Evolutionary conservation across 2,797 vertebrate genomes (phyloP).

Genomic region (Geotrypetes seraphini): DNA sequence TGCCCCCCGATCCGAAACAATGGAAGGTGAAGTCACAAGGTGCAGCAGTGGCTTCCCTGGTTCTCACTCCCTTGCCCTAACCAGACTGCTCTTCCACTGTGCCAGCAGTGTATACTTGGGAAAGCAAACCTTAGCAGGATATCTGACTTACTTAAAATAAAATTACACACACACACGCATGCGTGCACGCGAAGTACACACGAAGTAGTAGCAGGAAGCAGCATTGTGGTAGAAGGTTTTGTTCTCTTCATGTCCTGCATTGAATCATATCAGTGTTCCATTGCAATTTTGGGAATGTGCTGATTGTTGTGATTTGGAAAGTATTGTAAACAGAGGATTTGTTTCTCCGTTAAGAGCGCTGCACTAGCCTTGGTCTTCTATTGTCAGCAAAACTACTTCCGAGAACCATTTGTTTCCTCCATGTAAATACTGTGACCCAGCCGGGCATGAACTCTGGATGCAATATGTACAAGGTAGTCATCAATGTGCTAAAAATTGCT

Average conservation of each 20-base stretch:
- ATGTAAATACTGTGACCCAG: slow-evolving; percentile 12
- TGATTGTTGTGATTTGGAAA: slow-evolving; percentile 17
- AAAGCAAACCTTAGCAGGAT: too few relatives aligned
- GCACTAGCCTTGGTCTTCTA: slow-evolving; percentile 36
- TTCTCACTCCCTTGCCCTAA: too few relatives aligned
- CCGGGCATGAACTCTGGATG: too few relatives aligned
- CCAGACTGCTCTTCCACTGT: neutral
- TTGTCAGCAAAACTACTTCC: slow-evolving; percentile 24
- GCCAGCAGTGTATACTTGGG: neutral
- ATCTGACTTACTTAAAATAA: slow-evolving; percentile 5
- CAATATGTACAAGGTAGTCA: too few relatives aligned
- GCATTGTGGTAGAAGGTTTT: slow-evolving; percentile 8
- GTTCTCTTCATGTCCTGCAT: too few relatives aligned
- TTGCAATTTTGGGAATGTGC: slow-evolving; percentile 22
- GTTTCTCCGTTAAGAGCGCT: slow-evolving; percentile 10
- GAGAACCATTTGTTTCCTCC: slow-evolving; percentile 7
- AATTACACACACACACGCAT: slow-evolving; percentile 2
- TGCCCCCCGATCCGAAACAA: too few relatives aligned
- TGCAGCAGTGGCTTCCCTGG: too few relatives aligned
- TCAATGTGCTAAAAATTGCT: too few relatives aligned
- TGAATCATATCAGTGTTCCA: slow-evolving; percentile 11
- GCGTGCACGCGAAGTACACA: accelerated
- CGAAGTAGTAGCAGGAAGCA: slow-evolving; percentile 31
- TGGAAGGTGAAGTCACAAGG: too few relatives aligned
- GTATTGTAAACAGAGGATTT: slow-evolving; percentile 29